phyloP scores from a whole-genome alignment of 1,140 invertebrate genomes.

The Sarcophaga bullata region DNA sequence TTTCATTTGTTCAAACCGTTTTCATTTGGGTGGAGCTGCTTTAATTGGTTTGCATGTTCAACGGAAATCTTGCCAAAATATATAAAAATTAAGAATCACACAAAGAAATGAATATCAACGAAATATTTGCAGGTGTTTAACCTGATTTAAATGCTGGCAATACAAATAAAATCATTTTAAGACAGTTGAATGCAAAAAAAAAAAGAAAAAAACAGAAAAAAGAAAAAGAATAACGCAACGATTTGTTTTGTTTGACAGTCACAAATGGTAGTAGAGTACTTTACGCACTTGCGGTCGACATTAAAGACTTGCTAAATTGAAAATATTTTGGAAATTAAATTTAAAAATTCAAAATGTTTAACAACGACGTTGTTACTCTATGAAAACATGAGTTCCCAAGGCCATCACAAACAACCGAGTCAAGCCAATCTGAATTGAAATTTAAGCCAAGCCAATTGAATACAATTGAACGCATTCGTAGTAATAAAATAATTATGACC shows the following conservation, averaged over 20 bases:
- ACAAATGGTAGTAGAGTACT: background rate
- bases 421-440: no score
- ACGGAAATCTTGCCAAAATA: background rate
- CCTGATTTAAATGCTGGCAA: slow-evolving; percentile 25
- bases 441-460: no score
- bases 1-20: background rate
- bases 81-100: background rate
- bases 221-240: no score
- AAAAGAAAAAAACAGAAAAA: no score
- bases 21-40: slow-evolving; percentile 25
- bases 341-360: background rate
- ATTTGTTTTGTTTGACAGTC: no score
- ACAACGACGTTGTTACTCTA: background rate
- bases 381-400: background rate
- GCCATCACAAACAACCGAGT: background rate
- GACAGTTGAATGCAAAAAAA: background rate
- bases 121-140: slow-evolving; percentile 40
- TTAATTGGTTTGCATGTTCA: background rate
- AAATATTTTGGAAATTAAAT: slow-evolving; percentile 12
- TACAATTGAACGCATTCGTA: no score
- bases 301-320: background rate
- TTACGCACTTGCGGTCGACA: slow-evolving; percentile 3
- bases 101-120: background rate
- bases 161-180: background rate
- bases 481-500: no score